Evolutionary conservation across 2,113 vertebrate species (phyloP), one percentile per base, ranked within the genome.

Genomic region (Aramus guarauna): DNA sequence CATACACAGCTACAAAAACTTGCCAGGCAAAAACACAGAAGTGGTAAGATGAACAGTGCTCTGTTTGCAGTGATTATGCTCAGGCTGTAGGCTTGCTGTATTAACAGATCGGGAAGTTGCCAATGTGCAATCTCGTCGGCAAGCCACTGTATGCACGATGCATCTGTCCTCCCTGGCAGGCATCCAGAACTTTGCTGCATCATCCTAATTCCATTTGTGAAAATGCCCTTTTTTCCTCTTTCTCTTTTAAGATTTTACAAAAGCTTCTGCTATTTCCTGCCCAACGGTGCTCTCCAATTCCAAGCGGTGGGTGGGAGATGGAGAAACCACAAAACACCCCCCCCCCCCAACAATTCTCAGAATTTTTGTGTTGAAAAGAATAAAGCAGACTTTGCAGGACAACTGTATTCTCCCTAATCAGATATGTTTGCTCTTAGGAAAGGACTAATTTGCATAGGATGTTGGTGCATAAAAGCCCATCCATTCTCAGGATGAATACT

Each of bases 401-500:
- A 87, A 91, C 27, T 58, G 47, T 45, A 58, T 79, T 87, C 73
- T 81, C 62, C 45, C 58, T 88, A 73, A 92, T 92, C 77, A 91
- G 87, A 97, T 92, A 97, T 56, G 87, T 91, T 85, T 77, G 41
- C 89, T 85, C 77, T 79, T 55, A 88, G 77, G 66, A 87, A 67
- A 94, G 60, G 53, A 66, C 89, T 96, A 43, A 97, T 97, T 95
- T 95, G 91, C 95, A 97, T 91, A 94, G 77, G 89, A 88, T 95
- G 80, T 16, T 88, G 87, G 64, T 85, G 76, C 53, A 82, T 53
- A 91, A 95, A 95, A 94, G 91, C 74, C 72, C 63, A 85, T 85
- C 88, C 88, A 95, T 77, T 53, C 92, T 90, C 93, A 58, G 77
- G 58, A 48, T 92, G 91, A 94, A 96, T 88, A 94, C 91, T 92